Conservation (phyloP, 2,113 vertebrate genomes). For the Spea multiplicata region DNA sequence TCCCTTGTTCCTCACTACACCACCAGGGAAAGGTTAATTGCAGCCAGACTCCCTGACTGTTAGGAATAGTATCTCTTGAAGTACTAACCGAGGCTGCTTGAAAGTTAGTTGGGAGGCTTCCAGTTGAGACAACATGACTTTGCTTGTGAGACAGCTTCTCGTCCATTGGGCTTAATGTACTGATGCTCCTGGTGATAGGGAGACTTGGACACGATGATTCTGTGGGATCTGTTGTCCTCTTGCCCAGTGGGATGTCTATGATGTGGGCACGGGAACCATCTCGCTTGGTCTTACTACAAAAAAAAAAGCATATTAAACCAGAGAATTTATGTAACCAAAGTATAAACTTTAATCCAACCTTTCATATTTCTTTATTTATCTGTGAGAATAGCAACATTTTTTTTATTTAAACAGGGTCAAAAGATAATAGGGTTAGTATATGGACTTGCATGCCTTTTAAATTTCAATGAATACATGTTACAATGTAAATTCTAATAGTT, state of each 20-base stretch:
- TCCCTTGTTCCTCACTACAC: no score
- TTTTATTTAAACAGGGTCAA: no score
- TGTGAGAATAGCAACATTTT: background rate
- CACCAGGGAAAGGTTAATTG: no score
- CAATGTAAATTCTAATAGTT: no score
- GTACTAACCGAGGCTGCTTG: slow-evolving; percentile 74
- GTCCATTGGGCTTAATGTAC: slow-evolving; percentile 72
- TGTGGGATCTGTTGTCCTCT: slow-evolving; percentile 60
- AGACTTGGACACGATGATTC: slow-evolving; percentile 62
- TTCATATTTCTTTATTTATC: no score
- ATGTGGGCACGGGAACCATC: slow-evolving; percentile 63
- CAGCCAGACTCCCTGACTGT: no score
- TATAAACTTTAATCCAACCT: no score
- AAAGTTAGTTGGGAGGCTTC: slow-evolving; percentile 87
- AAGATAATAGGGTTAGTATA: no score
- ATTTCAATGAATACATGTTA: no score
- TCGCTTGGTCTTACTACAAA: slow-evolving; percentile 60
- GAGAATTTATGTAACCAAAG: no score
- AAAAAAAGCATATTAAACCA: background rate
- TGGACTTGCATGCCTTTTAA: no score
- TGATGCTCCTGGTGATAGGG: slow-evolving; percentile 80
- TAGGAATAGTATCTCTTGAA: no score
- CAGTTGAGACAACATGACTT: slow-evolving; percentile 69
- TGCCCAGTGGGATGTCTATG: slow-evolving; percentile 76
- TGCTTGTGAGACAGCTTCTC: slow-evolving; percentile 63